phyloP scores from a whole-genome alignment of 2,797 vertebrate genomes.

The Phataginus tricuspis region DNA sequence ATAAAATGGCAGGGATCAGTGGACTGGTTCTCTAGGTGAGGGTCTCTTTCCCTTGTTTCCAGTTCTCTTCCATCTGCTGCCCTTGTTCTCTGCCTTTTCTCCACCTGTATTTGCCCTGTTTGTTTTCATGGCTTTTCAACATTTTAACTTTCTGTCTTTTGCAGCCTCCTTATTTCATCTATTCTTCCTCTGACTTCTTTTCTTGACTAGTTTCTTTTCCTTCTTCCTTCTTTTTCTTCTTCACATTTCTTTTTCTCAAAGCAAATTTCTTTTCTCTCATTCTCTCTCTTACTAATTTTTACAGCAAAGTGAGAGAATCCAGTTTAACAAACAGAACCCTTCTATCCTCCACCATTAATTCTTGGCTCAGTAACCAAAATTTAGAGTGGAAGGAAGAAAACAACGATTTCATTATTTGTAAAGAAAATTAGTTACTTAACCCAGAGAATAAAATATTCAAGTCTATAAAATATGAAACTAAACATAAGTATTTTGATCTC shows the following conservation, averaged over 20 bases:
- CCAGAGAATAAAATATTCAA: not conserved
- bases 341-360: not conserved
- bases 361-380: not conserved
- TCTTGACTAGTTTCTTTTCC: not conserved
- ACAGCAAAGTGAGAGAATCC: not conserved
- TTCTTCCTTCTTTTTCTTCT: not conserved
- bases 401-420: not conserved
- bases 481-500: not conserved
- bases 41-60: not conserved
- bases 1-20: not conserved
- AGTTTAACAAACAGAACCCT: not conserved
- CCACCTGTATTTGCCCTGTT: not conserved
- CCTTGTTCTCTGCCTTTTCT: not conserved
- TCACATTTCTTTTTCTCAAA: not conserved
- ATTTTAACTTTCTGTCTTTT: not conserved
- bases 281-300: not conserved
- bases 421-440: conserved; percentile 11
- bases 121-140: not conserved
- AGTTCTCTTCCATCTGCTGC: not conserved
- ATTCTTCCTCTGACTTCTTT: not conserved
- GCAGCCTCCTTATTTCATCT: not conserved
- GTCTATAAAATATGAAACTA: not conserved
- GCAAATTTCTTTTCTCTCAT: not conserved
- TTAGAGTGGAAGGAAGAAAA: not conserved
- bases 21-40: not conserved